A percentile compares a stretch with the other conserved stretches of the same genome.
Conservation (phyloP, 2,888 invertebrate genomes). For the Acronicta alni region DNA sequence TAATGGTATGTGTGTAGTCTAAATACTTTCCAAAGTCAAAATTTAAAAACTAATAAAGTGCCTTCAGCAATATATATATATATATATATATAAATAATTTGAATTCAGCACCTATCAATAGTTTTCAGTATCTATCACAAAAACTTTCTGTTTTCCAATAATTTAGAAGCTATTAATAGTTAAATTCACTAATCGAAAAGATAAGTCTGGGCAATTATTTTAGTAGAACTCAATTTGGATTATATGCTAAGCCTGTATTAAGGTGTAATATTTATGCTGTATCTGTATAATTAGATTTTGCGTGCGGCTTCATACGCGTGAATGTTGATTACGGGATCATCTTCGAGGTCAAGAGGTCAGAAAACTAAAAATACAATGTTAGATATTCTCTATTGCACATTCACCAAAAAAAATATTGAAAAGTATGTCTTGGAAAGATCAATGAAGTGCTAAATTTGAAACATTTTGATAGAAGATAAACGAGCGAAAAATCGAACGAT, state of each 20-base stretch:
- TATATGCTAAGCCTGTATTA: background rate
- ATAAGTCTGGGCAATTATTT: background rate
- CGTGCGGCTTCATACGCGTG: no score
- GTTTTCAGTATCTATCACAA: background rate
- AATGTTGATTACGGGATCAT: no score
- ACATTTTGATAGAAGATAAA: no score
- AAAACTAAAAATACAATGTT: no score
- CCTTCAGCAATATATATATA: background rate
- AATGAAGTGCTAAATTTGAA: no score
- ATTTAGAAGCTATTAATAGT: background rate
- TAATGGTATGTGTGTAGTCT: no score
- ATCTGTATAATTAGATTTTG: background rate
- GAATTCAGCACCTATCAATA: background rate
- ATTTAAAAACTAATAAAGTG: background rate
- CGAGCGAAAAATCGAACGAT: no score
- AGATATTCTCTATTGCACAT: no score
- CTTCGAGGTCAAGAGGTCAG: no score
- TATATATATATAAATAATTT: conserved; percentile 2
- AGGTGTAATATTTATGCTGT: background rate
- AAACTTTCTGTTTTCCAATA: background rate
- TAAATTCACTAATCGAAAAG: background rate
- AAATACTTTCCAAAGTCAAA: conserved; percentile 3
- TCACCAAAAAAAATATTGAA: no score
- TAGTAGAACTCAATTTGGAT: background rate
- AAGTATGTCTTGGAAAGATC: no score